Evolutionary conservation across 2,797 vertebrate genomes (phyloP).

Genomic region (Furcifer pardalis): DNA sequence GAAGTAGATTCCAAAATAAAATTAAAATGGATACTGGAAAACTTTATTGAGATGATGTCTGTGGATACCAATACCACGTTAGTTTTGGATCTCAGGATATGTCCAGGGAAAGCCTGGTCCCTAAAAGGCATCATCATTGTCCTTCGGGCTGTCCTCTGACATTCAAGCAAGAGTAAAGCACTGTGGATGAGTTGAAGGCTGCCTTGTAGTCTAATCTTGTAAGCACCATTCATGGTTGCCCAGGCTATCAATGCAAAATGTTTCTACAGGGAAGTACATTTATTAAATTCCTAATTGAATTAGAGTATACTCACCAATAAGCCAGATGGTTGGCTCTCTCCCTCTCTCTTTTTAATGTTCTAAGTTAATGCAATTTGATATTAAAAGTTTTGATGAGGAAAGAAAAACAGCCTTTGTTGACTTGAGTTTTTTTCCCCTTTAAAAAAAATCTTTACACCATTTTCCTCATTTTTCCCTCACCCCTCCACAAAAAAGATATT

Average conservation of each 20-base stretch:
- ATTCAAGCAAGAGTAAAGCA: constrained; percentile 34
- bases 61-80: background rate
- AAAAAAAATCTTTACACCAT: constrained; percentile 24
- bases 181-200: background rate
- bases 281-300: constrained; percentile 78
- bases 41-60: too few species aligned
- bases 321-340: constrained; percentile 62
- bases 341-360: constrained; percentile 33
- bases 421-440: constrained; percentile 21
- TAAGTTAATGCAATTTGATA: constrained; percentile 55
- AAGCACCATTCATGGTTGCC: constrained; percentile 63
- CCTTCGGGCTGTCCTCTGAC: constrained; percentile 62
- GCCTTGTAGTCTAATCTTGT: constrained; percentile 64
- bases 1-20: too few species aligned
- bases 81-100: background rate
- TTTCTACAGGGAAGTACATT: constrained; percentile 63
- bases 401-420: constrained; percentile 29
- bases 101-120: too few species aligned
- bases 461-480: background rate
- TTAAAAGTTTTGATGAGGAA: constrained; percentile 55
- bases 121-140: constrained; percentile 2
- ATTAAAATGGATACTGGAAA: too few species aligned
- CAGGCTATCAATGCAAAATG: constrained; percentile 70
- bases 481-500: constrained; percentile 29
- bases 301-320: constrained; percentile 70